Evolutionary conservation across 2,888 invertebrate species (phyloP).

Genomic region (Penaeus monodon): DNA sequence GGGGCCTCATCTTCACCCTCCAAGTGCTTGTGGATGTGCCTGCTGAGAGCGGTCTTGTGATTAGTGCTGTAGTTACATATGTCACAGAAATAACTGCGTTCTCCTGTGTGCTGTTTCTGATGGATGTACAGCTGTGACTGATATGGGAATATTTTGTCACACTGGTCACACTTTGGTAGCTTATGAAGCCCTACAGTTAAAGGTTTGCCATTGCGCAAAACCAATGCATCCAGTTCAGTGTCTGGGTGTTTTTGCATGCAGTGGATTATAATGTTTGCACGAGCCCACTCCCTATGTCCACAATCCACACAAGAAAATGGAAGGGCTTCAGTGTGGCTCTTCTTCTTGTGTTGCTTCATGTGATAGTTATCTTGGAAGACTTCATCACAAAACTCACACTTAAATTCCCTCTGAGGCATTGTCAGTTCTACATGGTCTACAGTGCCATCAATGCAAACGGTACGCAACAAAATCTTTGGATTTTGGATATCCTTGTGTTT

Average conservation of each 20-base stretch:
- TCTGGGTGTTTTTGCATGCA: slow-evolving; percentile 54
- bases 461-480: slow-evolving; percentile 58
- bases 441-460: slow-evolving; percentile 61
- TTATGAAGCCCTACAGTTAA: slow-evolving; percentile 59
- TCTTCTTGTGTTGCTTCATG: slow-evolving; percentile 61
- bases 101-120: slow-evolving; percentile 62
- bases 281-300: slow-evolving; percentile 55
- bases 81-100: slow-evolving; percentile 58
- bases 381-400: slow-evolving; percentile 57
- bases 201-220: slow-evolving; percentile 60
- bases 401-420: slow-evolving; percentile 61
- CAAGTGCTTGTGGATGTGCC: slow-evolving; percentile 58
- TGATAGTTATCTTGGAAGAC: slow-evolving; percentile 61
- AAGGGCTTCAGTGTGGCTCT: slow-evolving; percentile 44
- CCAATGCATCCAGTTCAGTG: slow-evolving; percentile 40
- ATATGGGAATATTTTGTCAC: slow-evolving; percentile 61
- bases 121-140: slow-evolving; percentile 63
- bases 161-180: slow-evolving; percentile 61
- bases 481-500: slow-evolving; percentile 54
- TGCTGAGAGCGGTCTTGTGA: slow-evolving; percentile 49
- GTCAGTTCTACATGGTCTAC: slow-evolving; percentile 60
- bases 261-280: slow-evolving; percentile 62
- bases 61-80: slow-evolving; percentile 62
- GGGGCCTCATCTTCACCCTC: slow-evolving; percentile 25
- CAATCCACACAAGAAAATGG: slow-evolving; percentile 61